Evolutionary conservation across 2,797 vertebrate species (phyloP).

Genomic region (Odontamblyopus rebecca): DNA sequence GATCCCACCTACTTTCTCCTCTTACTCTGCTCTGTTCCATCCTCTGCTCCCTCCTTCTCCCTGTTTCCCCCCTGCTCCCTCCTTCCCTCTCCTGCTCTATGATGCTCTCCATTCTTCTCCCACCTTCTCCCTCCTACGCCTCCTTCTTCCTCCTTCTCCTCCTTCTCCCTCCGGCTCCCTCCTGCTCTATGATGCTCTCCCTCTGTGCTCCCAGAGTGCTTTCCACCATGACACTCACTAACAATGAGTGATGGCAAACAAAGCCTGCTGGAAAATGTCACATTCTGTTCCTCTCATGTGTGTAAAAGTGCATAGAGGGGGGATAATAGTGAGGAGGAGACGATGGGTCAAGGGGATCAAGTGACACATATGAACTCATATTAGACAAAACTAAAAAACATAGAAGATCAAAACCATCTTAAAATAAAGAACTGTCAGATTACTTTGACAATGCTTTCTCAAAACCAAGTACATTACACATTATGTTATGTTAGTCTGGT

Average conservation of each 20-base stretch:
- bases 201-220: constrained; percentile 42
- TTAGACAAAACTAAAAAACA: background rate
- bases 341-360: constrained; percentile 22
- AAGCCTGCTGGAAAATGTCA: constrained; percentile 63
- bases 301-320: constrained; percentile 38
- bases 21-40: too few relatives aligned
- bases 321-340: background rate
- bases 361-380: constrained; percentile 3
- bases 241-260: constrained; percentile 72
- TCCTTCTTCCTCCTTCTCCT: background rate
- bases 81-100: too few relatives aligned
- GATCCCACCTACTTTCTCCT: too few relatives aligned
- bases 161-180: constrained; percentile 7
- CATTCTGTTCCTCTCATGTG: constrained; percentile 56
- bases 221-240: constrained; percentile 54
- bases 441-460: background rate
- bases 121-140: background rate
- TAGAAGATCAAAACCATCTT: background rate
- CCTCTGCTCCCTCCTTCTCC: too few relatives aligned
- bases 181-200: constrained; percentile 33
- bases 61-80: too few relatives aligned
- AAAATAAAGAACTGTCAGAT: background rate
- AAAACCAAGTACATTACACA: background rate
- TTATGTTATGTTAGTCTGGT: background rate
- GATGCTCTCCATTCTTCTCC: too few relatives aligned